A percentile compares a stretch with the other conserved stretches of the same genome.
Evolutionary conservation across 2,113 vertebrate genomes (phyloP).

Genomic region (Daubentonia madagascariensis): DNA sequence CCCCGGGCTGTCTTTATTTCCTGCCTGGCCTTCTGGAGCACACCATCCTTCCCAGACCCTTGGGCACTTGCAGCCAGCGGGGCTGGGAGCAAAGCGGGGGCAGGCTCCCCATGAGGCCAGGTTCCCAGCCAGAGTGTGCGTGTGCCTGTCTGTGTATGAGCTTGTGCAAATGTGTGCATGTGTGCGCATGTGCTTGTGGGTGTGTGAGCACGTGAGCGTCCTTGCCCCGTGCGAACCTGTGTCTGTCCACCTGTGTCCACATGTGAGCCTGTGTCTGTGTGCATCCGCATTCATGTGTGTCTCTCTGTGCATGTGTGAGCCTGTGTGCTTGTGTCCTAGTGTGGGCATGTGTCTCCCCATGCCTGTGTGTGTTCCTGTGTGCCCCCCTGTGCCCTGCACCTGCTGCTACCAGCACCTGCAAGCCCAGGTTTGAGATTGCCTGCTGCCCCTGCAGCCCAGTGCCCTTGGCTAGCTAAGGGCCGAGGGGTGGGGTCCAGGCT

Average conservation of each 20-base stretch:
- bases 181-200: fast-evolving
- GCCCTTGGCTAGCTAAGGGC: too few species aligned
- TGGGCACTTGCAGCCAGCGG: background rate
- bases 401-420: fast-evolving
- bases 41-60: background rate
- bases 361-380: background rate
- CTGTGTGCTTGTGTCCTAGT: background rate
- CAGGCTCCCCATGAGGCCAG: background rate
- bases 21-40: background rate
- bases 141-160: background rate
- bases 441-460: fast-evolving
- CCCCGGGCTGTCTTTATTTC: too few species aligned
- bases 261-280: background rate
- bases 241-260: background rate
- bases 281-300: background rate
- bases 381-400: background rate
- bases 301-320: background rate
- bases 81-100: fast-evolving
- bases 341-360: background rate
- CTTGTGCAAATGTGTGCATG: too few species aligned
- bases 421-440: background rate
- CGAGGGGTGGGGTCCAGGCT: fast-evolving
- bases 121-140: background rate
- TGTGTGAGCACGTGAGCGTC: too few species aligned
- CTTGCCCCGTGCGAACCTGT: background rate